Conservation (phyloP, 1,140 invertebrate genomes). For the Antheraea pernyi region DNA sequence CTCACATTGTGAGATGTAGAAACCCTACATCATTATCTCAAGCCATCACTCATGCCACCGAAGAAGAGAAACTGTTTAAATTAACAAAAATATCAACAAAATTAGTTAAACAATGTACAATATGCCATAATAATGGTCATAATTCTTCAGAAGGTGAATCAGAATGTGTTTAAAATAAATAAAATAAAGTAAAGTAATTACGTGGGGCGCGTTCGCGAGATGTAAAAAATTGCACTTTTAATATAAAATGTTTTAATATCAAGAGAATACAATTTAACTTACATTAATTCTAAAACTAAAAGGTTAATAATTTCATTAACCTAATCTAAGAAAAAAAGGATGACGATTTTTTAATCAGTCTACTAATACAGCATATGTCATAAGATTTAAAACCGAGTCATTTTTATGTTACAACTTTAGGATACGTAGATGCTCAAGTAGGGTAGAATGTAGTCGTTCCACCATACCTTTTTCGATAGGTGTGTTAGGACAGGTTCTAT, state of each 20-base stretch:
- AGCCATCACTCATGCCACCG: constrained; percentile 23
- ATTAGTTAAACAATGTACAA: constrained; percentile 11
- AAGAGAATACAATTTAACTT: too few species aligned
- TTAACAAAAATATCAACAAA: constrained; percentile 14
- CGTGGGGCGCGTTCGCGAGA: too few species aligned
- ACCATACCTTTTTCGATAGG: constrained; percentile 25
- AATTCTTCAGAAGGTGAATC: too few species aligned
- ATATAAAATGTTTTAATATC: too few species aligned
- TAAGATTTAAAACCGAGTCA: constrained; percentile 20
- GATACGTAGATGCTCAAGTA: constrained; percentile 29
- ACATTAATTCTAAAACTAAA: too few species aligned
- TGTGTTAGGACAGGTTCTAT: constrained; percentile 19
- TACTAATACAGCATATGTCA: constrained; percentile 27
- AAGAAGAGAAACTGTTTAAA: too few species aligned
- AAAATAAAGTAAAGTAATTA: too few species aligned
- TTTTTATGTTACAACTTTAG: constrained; percentile 19
- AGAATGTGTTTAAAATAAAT: constrained; percentile 18
- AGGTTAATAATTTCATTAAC: too few species aligned
- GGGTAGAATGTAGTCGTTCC: constrained; percentile 27
- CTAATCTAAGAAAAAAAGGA: too few species aligned
- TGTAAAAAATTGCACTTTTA: too few species aligned
- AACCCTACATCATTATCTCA: constrained; percentile 25
- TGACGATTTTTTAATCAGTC: too few species aligned
- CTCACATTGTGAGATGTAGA: constrained; percentile 30
- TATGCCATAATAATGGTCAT: constrained; percentile 18